Evolutionary conservation across 2,113 vertebrate genomes (phyloP).

Genomic region (Odobenus rosmarus): DNA sequence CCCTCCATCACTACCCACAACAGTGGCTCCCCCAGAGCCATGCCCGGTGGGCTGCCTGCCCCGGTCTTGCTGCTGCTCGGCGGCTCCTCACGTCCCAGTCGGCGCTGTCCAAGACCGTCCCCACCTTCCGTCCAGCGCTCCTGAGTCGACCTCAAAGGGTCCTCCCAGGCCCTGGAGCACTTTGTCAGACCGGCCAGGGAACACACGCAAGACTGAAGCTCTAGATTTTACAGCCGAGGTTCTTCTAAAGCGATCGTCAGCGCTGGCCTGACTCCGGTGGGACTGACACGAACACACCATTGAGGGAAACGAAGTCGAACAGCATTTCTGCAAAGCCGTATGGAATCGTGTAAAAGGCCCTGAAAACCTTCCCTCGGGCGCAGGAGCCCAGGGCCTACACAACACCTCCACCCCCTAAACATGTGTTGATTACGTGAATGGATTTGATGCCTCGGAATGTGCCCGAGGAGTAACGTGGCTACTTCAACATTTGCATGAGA

Average conservation of each 20-base stretch:
- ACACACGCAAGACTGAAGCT: not conserved
- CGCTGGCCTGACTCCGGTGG: accelerated
- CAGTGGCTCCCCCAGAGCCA: not conserved
- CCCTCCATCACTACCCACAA: accelerated
- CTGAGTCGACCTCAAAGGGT: not conserved
- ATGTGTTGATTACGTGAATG: accelerated
- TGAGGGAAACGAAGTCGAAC: too few species aligned
- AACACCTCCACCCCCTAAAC: not conserved
- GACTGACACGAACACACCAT: accelerated
- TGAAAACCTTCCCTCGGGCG: not conserved
- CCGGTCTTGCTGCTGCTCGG: accelerated
- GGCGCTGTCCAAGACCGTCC: accelerated
- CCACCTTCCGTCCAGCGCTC: not conserved
- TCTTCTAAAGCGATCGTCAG: accelerated
- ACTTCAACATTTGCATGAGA: not conserved
- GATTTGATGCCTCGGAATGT: not conserved
- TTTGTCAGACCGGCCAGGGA: accelerated
- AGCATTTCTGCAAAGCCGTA: not conserved
- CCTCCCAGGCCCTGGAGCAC: accelerated
- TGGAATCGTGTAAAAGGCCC: not conserved
- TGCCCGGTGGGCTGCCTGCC: not conserved
- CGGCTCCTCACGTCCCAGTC: accelerated
- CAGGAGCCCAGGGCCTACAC: not conserved
- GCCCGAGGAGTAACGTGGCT: not conserved
- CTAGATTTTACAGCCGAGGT: not conserved